A percentile compares a stretch with the other conserved stretches of the same genome.
Evolutionary conservation across 2,113 vertebrate genomes (phyloP).

Genomic region (Phylloscopus whistleri): DNA sequence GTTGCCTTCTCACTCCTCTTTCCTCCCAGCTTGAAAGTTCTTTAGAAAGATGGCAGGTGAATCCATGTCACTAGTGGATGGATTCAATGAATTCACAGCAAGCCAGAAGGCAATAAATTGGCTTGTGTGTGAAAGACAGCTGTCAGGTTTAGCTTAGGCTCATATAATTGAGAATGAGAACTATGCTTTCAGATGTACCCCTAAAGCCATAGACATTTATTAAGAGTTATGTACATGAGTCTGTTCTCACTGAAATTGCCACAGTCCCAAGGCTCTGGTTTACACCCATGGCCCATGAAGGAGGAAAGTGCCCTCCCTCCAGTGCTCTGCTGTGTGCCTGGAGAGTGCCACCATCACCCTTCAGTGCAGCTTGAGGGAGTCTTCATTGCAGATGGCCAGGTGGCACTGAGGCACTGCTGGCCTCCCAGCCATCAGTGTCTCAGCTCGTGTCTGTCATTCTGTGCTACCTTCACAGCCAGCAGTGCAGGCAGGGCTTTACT

Average conservation of each 20-base stretch:
- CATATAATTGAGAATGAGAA: not conserved
- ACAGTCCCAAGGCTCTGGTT: not conserved
- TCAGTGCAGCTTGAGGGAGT: not conserved
- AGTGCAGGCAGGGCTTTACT: fast-evolving
- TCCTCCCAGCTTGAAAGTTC: not conserved
- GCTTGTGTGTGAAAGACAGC: not conserved
- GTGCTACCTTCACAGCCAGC: fast-evolving
- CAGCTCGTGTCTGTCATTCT: fast-evolving
- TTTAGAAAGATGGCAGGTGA: not conserved
- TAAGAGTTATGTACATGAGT: not conserved
- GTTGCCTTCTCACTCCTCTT: not conserved
- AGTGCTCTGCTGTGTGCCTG: not conserved
- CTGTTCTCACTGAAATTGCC: not conserved
- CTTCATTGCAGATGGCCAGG: fast-evolving
- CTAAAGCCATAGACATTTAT: not conserved
- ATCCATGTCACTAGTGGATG: not conserved
- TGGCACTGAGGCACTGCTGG: not conserved
- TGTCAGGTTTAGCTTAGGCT: not conserved
- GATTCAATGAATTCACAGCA: not conserved
- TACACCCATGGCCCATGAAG: not conserved
- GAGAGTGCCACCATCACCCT: not conserved
- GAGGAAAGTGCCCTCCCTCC: not conserved
- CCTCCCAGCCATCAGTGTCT: not conserved
- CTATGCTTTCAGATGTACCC: not conserved
- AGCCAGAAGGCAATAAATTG: not conserved